Percentiles rank a stretch among this genome's conserved stretches.
Conservation (phyloP, 2,113 vertebrate genomes). For the Pseudonaja textilis region DNA sequence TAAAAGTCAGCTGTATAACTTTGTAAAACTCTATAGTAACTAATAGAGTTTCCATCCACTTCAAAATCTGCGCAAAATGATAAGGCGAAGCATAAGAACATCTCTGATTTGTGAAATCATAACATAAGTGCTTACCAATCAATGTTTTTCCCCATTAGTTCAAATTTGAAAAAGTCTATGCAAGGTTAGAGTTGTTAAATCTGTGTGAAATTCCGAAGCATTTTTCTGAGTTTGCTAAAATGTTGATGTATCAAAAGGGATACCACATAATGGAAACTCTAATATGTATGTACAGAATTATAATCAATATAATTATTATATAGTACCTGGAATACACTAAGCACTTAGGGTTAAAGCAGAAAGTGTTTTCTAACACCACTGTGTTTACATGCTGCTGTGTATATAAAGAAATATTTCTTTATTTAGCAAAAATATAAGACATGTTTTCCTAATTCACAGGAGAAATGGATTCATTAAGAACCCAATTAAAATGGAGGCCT, state of each 20-base stretch:
- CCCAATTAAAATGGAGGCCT: background rate
- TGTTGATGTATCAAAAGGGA: conserved; percentile 59
- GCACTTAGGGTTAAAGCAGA: conserved; percentile 26
- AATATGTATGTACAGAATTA: conserved; percentile 52
- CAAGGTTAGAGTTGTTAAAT: background rate
- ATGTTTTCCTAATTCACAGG: conserved; percentile 28
- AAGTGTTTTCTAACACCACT: conserved; percentile 35
- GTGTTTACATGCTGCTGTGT: conserved; percentile 29
- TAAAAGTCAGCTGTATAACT: conserved; percentile 59
- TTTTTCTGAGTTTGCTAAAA: conserved; percentile 43
- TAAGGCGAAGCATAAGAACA: conserved; percentile 57
- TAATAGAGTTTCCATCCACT: conserved; percentile 51
- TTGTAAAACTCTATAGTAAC: conserved; percentile 55
- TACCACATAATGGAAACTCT: conserved; percentile 59
- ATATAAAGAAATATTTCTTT: conserved; percentile 14
- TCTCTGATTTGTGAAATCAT: conserved; percentile 45
- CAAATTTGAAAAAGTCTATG: conserved; percentile 41
- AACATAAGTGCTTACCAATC: conserved; percentile 47
- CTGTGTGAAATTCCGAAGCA: conserved; percentile 37
- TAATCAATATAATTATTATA: background rate
- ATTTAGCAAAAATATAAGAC: conserved; percentile 3
- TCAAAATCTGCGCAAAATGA: conserved; percentile 62
- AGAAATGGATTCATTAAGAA: conserved; percentile 25
- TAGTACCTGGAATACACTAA: conserved; percentile 11
- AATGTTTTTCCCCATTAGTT: conserved; percentile 43